Conservation (phyloP, 2,113 vertebrate species). For the Charina bottae region DNA sequence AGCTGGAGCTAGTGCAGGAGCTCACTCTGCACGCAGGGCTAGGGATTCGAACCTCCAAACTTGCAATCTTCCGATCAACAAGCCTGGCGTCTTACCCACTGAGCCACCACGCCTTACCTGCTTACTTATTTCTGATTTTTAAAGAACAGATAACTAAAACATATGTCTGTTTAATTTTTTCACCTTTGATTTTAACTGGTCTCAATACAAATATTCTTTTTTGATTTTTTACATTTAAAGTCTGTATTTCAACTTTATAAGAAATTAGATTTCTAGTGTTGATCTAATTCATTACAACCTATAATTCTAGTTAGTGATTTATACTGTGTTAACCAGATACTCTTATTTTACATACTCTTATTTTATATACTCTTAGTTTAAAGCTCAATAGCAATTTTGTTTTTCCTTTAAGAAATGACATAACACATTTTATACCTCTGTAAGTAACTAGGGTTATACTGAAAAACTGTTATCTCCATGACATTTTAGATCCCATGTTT, state of each 20-base stretch:
- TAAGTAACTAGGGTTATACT: neutral
- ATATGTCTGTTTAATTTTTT: neutral
- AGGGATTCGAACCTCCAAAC: too few species aligned
- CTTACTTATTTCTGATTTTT: neutral
- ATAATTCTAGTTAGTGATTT: neutral
- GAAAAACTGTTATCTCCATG: neutral
- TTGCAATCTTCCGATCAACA: too few species aligned
- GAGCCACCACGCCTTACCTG: too few species aligned
- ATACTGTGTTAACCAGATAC: neutral
- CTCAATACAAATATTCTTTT: neutral
- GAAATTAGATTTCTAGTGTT: neutral
- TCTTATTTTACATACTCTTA: neutral
- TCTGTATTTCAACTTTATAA: neutral
- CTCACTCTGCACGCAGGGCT: too few species aligned
- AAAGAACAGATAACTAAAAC: neutral
- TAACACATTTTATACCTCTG: neutral
- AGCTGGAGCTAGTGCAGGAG: too few species aligned
- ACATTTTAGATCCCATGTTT: neutral
- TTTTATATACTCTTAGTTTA: neutral
- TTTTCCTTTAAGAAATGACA: neutral
- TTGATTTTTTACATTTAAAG: neutral
- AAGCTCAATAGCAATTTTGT: neutral
- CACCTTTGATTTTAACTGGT: conserved; percentile 2
- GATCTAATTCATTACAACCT: neutral
- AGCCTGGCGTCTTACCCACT: too few species aligned